Conservation (phyloP, 2,113 vertebrate species). For the Euleptes europaea region DNA sequence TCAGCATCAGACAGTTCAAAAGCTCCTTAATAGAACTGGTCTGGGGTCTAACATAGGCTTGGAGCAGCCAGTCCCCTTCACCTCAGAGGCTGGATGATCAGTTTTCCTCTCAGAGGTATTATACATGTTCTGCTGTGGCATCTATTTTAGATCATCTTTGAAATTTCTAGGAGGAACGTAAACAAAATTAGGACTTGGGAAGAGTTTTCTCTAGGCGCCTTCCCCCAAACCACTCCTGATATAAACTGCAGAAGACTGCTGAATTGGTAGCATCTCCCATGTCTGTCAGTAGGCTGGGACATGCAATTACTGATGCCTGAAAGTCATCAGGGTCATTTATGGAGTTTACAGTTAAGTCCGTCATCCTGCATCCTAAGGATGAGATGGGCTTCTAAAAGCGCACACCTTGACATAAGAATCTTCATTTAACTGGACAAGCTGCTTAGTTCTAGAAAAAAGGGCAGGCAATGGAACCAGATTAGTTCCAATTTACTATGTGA, state of each 20-base stretch:
- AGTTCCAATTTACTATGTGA: conserved; percentile 61
- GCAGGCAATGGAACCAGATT: conserved; percentile 50
- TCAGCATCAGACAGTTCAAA: conserved; percentile 40
- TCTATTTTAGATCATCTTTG: neutral
- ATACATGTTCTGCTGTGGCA: neutral
- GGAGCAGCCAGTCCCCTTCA: conserved; percentile 46
- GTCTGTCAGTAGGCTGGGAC: neutral
- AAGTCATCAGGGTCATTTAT: neutral
- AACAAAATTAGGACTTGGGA: neutral
- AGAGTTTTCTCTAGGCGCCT: neutral
- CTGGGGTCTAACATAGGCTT: conserved; percentile 37
- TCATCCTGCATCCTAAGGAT: neutral
- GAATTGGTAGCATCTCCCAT: accelerated
- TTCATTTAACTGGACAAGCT: conserved; percentile 61
- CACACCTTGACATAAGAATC: neutral
- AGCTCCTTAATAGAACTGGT: conserved; percentile 47
- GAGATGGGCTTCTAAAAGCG: neutral
- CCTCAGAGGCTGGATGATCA: conserved; percentile 38
- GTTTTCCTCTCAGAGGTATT: neutral
- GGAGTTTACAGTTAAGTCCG: neutral
- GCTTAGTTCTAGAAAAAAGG: conserved; percentile 53
- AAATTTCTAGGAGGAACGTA: neutral
- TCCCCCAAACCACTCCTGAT: conserved; percentile 14
- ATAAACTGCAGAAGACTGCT: neutral
- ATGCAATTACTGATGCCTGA: neutral